A percentile compares a stretch with the other conserved stretches of the same genome.
phyloP scores from a whole-genome alignment of 2,797 vertebrate species.

The Gymnothorax reevesii region DNA sequence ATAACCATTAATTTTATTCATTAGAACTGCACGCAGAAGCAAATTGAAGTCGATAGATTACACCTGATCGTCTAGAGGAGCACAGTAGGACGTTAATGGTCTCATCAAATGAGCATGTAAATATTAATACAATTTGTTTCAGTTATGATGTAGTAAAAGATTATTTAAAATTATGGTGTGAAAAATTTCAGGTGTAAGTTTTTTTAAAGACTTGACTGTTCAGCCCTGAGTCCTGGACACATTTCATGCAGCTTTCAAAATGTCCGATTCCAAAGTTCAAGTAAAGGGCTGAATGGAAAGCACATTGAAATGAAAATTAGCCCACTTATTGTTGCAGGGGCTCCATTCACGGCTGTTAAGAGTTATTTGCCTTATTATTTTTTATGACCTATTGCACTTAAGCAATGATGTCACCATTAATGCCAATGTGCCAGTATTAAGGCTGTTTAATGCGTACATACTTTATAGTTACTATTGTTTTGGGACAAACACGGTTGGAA shows the following conservation, averaged over 20 bases:
- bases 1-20: neutral
- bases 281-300: neutral
- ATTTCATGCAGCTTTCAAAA: neutral
- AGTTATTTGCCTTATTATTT: neutral
- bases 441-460: neutral
- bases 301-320: neutral
- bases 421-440: neutral
- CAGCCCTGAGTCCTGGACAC: neutral
- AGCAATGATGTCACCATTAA: neutral
- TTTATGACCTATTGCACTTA: neutral
- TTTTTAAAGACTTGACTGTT: conserved; percentile 9
- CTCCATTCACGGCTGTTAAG: neutral
- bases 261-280: neutral
- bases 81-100: neutral
- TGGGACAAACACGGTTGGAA: neutral
- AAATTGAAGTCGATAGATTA: neutral
- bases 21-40: neutral
- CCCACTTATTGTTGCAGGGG: neutral
- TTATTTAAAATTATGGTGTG: conserved; percentile 30
- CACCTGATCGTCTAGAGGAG: neutral
- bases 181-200: conserved; percentile 39
- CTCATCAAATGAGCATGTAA: neutral
- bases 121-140: neutral
- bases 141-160: neutral
- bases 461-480: neutral